These are phyloP conservation scores for Myodes glareolus DNA, from an alignment of 2,113 vertebrate genomes.

Conservation along the genomic window DNA sequence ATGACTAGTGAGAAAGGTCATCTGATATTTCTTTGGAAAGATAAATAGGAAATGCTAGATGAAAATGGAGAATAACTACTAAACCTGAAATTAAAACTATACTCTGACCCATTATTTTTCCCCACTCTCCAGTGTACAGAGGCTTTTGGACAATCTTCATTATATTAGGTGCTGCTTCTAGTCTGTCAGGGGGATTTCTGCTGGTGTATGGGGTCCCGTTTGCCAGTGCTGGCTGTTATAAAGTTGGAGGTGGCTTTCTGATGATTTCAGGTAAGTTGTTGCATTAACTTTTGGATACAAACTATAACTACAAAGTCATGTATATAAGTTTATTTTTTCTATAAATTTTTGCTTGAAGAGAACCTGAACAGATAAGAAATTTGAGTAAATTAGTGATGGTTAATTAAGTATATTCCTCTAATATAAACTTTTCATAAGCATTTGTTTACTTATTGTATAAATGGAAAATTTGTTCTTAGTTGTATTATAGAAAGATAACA, in stretches of 20 bases:
- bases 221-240: conserved; percentile 87
- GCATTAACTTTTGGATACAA: fast-evolving
- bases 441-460: not conserved
- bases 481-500: not conserved
- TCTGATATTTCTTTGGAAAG: not conserved
- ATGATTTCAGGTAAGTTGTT: conserved; percentile 87
- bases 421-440: not conserved
- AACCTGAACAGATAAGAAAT: not conserved
- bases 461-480: not conserved
- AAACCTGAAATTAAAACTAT: not conserved
- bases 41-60: not conserved
- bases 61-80: not conserved
- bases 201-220: conserved; percentile 92
- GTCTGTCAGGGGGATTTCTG: conserved; percentile 89
- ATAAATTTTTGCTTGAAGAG: not conserved
- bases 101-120: not conserved
- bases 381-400: not conserved
- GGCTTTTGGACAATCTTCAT: conserved; percentile 94
- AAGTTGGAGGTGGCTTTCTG: conserved; percentile 89
- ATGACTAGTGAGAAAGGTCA: not conserved
- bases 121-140: conserved; percentile 87
- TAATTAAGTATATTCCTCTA: not conserved
- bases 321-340: not conserved
- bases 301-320: not conserved
- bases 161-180: conserved; percentile 84